Evolutionary conservation across 2,888 invertebrate genomes (phyloP), one percentile per base, ranked within the genome.

Genomic region (Heliconius erato): DNA sequence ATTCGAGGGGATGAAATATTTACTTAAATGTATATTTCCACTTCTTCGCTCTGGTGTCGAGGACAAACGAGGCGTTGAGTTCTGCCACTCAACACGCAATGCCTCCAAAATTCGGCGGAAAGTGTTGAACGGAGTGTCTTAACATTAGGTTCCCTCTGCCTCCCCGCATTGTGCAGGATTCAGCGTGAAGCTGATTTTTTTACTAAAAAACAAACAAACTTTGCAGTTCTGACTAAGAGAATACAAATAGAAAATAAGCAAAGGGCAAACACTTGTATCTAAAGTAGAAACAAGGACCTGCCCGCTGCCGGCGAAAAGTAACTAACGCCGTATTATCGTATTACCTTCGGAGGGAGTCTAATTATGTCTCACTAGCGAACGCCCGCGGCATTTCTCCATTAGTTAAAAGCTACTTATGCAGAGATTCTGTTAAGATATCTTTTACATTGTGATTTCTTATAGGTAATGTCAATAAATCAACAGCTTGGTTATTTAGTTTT

Each of bases 261-360:
- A 72, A 44, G 71, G 54, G 59, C 32, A 32, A 76, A 35, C n/a
- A 59, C 40, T 59, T 28, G 26, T 78, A 72, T 81, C 65, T 78
- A 78, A 49, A 81, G 81, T 72, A 72, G 44, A 72, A 81, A 78
- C 71, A 78, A 65, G 65, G 44, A 63, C n/a, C 23, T 23, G 23
- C 78, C 76, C n/a, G 76, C 82, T 69, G 63, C 49, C 26, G 80
- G 82, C 63, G 23, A 65, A 76, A 76, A 79, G 74, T 80, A 72
- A 71, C 74, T 63, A 79, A 77, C 32, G 49, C 65, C 28, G 35
- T 54, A 77, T 28, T 71, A 80, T 82, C 82, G 35, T 35, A 26
- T 82, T 80, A 80, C 76, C 71, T 19, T 35, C 59, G 2, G 28
- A 68, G 19, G n/a, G 40, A 40, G 80, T 76, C 80, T 80, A 80